Conservation (phyloP, 1,140 invertebrate genomes). For the Matsumurasca onukii region DNA sequence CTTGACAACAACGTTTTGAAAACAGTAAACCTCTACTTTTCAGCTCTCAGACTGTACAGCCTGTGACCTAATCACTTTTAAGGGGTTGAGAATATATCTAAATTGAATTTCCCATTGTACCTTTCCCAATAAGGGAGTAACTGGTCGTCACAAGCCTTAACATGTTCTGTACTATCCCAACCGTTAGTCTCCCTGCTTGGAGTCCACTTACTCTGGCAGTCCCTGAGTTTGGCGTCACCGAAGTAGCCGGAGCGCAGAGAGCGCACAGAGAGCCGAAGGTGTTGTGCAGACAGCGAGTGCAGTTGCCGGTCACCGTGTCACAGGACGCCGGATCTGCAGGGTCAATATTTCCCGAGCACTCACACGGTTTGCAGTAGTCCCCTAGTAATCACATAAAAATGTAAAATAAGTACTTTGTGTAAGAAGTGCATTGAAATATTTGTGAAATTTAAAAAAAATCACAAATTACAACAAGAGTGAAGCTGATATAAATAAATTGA, state of each 20-base stretch:
- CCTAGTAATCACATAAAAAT: conserved; percentile 51
- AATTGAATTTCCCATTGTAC: too few species aligned
- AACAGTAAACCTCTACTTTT: too few species aligned
- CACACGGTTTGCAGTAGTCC: conserved; percentile 82
- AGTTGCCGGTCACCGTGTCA: conserved; percentile 86
- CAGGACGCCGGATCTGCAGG: conserved; percentile 75
- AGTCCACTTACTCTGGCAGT: conserved; percentile 78
- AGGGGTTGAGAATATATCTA: too few species aligned
- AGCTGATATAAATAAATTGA: too few species aligned
- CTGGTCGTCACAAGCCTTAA: too few species aligned
- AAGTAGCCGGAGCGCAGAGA: conserved; percentile 85
- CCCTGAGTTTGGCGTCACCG: conserved; percentile 89
- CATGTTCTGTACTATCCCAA: too few species aligned
- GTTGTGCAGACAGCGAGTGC: conserved; percentile 86
- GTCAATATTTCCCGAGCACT: conserved; percentile 93
- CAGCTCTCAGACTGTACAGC: too few species aligned
- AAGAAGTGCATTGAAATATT: not conserved
- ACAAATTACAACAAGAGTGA: too few species aligned
- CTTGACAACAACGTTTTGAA: too few species aligned
- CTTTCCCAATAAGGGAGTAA: too few species aligned
- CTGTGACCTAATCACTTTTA: too few species aligned
- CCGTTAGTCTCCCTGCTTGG: too few species aligned
- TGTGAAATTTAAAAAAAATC: not conserved
- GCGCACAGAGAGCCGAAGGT: conserved; percentile 88
- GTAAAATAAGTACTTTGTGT: not conserved